These are phyloP conservation scores for Xenopus tropicalis DNA, from an alignment of 2,113 vertebrate genomes.

Conservation along the genomic window UCB_Xtro_10.0 CM004445.2:104662501-104663000, in stretches of 20 bases:
- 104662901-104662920: too few relatives aligned
- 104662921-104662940: too few relatives aligned
- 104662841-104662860: slow-evolving; percentile 95
- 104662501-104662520: too few relatives aligned
- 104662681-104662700: slow-evolving; percentile 91
- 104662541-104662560: too few relatives aligned
- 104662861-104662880: slow-evolving; percentile 82
- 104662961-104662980: too few relatives aligned
- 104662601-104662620: too few relatives aligned
- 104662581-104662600: too few relatives aligned
- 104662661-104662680: slow-evolving; percentile 65
- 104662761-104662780: slow-evolving; percentile 84
- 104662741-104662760: slow-evolving; percentile 92
- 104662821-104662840: slow-evolving; percentile 94
- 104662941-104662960: too few relatives aligned
- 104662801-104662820: slow-evolving; percentile 92
- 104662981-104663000: too few relatives aligned
- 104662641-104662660: background rate
- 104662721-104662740: slow-evolving; percentile 89
- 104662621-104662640: background rate
- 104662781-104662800: slow-evolving; percentile 92
- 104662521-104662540: too few relatives aligned
- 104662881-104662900: background rate
- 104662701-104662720: slow-evolving; percentile 84
- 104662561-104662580: too few relatives aligned